phyloP scores from a whole-genome alignment of 2,888 invertebrate species.

The Pollenia amentaria region DNA sequence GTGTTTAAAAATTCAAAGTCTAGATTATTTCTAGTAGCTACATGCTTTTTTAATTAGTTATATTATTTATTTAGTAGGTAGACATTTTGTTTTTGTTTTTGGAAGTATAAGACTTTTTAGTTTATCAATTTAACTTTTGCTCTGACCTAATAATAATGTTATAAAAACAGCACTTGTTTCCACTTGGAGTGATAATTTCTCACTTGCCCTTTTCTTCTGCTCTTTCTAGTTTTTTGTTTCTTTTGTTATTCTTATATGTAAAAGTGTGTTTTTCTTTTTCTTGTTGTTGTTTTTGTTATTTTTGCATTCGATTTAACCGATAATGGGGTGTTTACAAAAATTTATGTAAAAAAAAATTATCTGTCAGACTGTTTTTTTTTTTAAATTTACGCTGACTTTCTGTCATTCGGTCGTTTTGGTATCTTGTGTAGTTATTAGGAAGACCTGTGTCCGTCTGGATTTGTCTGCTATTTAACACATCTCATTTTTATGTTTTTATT shows the following conservation, averaged over 20 bases:
- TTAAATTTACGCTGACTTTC: conserved; percentile 46
- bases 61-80: too few species aligned
- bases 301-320: conserved; percentile 70
- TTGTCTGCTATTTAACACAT: conserved; percentile 16
- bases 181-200: conserved; percentile 67
- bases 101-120: too few species aligned
- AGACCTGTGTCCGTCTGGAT: neutral
- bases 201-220: conserved; percentile 71
- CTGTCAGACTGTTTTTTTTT: conserved; percentile 43
- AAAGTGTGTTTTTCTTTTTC: neutral
- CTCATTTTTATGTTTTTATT: conserved; percentile 50
- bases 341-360: conserved; percentile 29
- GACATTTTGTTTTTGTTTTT: too few species aligned
- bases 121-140: conserved; percentile 2
- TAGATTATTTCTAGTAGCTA: too few species aligned
- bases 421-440: neutral
- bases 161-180: conserved; percentile 67
- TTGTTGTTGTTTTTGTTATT: conserved; percentile 54
- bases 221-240: conserved; percentile 38
- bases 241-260: conserved; percentile 43
- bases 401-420: neutral
- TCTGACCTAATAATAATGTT: conserved; percentile 20
- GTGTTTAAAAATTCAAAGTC: too few species aligned
- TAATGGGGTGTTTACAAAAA: conserved; percentile 68
- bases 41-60: too few species aligned